Conservation (phyloP, 2,797 vertebrate genomes). For the Poecilia velifera region DNA sequence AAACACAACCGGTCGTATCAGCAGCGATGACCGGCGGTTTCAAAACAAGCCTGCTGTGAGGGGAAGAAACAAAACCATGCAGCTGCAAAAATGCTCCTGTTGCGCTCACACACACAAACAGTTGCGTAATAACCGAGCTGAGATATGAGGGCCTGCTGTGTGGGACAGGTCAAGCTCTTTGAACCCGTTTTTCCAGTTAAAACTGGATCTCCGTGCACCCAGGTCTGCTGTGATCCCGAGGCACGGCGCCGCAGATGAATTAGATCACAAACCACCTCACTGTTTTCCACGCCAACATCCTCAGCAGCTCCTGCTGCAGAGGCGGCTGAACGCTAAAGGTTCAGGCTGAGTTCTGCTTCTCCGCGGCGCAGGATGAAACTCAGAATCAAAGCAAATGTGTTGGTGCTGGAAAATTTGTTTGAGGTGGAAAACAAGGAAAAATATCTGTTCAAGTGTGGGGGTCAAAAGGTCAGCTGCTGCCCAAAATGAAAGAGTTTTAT, state of each 20-base stretch:
- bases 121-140: not conserved
- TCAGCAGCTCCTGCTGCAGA: not conserved
- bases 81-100: constrained; percentile 17
- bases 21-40: constrained; percentile 12
- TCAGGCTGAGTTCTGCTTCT: not conserved
- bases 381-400: not conserved
- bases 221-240: constrained; percentile 7
- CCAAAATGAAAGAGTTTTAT: not conserved
- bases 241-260: not conserved
- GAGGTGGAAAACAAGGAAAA: not conserved
- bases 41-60: constrained; percentile 29
- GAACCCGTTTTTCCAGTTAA: constrained; percentile 42
- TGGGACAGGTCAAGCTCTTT: constrained; percentile 40
- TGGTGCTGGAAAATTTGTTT: not conserved
- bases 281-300: not conserved
- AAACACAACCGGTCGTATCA: constrained; percentile 33
- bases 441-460: not conserved
- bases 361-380: not conserved
- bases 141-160: constrained; percentile 12
- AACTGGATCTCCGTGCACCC: not conserved
- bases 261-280: not conserved
- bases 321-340: not conserved
- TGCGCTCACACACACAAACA: not conserved
- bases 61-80: constrained; percentile 27
- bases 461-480: not conserved